Conservation (phyloP, 2,888 invertebrate species). For the Galeruca laticollis region DNA sequence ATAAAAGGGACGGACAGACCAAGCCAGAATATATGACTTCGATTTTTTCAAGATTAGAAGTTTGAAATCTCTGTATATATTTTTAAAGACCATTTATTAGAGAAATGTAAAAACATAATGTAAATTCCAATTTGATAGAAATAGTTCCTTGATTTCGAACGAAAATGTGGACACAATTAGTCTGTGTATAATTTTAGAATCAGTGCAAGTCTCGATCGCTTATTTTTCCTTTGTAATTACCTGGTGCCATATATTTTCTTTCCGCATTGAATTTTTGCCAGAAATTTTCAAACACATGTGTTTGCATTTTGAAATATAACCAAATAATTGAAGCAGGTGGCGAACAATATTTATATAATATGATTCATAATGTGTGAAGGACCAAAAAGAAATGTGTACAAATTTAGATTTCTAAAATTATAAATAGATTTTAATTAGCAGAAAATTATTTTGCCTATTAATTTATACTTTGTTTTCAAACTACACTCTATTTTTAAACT, state of each 20-base stretch:
- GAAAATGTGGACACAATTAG: not conserved
- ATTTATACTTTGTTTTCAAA: too few relatives aligned
- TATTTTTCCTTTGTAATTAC: constrained; percentile 37
- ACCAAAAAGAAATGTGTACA: not conserved
- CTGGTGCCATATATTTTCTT: constrained; percentile 21
- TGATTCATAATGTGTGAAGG: not conserved
- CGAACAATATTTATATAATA: not conserved
- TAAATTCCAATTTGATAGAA: too few relatives aligned
- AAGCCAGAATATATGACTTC: too few relatives aligned
- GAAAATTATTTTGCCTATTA: too few relatives aligned
- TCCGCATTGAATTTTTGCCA: constrained; percentile 35
- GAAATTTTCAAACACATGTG: constrained; percentile 20
- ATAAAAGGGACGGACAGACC: too few relatives aligned
- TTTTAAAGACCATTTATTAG: too few relatives aligned
- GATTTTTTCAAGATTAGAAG: too few relatives aligned
- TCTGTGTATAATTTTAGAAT: constrained; percentile 29
- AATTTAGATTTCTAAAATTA: not conserved
- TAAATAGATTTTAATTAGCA: too few relatives aligned
- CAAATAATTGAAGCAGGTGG: constrained; percentile 1
- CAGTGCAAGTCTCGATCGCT: constrained; percentile 2
- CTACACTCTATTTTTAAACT: too few relatives aligned
- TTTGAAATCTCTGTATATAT: too few relatives aligned
- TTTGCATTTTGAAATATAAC: constrained; percentile 5
- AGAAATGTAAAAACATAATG: too few relatives aligned
- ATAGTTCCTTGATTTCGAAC: too few relatives aligned